Conservation (phyloP, 2,797 vertebrate species). For the Psittacula echo region DNA sequence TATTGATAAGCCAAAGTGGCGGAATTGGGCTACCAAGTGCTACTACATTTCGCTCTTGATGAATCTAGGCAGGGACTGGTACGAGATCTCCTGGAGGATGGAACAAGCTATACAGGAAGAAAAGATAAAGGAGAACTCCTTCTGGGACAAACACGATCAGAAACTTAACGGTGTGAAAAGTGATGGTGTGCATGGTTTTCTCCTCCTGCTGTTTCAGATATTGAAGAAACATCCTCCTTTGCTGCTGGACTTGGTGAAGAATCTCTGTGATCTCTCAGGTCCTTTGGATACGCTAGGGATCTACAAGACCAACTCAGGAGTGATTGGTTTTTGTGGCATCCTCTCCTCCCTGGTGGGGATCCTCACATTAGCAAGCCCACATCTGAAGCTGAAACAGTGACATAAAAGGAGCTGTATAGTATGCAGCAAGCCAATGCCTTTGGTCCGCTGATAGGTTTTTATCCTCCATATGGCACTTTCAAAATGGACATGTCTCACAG, state of each 20-base stretch:
- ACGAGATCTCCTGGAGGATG: constrained; percentile 83
- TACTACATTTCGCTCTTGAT: constrained; percentile 87
- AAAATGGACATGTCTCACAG: not conserved
- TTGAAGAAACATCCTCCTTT: constrained; percentile 85
- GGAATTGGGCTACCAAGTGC: constrained; percentile 80
- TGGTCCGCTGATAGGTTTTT: constrained; percentile 1
- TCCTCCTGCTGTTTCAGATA: constrained; percentile 80
- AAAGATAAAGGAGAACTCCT: constrained; percentile 41
- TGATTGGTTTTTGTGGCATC: constrained; percentile 90
- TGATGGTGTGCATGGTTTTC: constrained; percentile 79
- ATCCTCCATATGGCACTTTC: not conserved
- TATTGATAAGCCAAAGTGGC: constrained; percentile 86
- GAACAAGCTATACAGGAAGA: constrained; percentile 67
- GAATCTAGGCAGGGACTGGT: constrained; percentile 85
- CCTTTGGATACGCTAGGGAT: constrained; percentile 88
- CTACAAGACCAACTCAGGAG: constrained; percentile 83
- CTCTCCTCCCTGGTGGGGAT: constrained; percentile 92
- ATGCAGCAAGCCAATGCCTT: not conserved
- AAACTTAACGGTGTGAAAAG: constrained; percentile 66
- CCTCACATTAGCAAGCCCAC: constrained; percentile 82
- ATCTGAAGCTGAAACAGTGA: constrained; percentile 82
- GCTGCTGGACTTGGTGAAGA: constrained; percentile 89
- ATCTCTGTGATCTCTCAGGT: constrained; percentile 90
- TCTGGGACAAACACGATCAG: not conserved
- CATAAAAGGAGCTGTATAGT: not conserved